Evolutionary conservation across 1,140 invertebrate genomes (phyloP).

Genomic region (Megalopta genalis): DNA sequence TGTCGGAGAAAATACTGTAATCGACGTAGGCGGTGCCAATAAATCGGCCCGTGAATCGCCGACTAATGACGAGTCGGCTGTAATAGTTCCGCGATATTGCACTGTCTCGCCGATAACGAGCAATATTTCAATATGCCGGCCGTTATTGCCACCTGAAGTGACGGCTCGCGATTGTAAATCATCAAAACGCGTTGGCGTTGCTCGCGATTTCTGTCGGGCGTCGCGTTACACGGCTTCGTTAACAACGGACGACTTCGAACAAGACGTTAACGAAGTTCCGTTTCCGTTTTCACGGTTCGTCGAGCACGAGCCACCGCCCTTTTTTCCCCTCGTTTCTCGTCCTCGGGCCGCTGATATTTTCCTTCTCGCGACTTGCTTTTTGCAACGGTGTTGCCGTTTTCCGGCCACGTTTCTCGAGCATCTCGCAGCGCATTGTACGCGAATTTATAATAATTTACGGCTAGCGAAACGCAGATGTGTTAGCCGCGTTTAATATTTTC

Average conservation of each 20-base stretch:
- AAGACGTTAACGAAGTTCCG: not conserved
- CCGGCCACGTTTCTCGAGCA: too few species aligned
- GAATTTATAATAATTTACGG: too few species aligned
- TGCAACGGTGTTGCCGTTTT: too few species aligned
- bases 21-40: constrained; percentile 39
- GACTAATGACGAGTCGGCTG: constrained; percentile 53
- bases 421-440: too few species aligned
- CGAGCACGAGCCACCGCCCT: not conserved
- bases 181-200: constrained; percentile 26
- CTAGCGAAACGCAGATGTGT: too few species aligned
- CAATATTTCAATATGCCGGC: constrained; percentile 54
- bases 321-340: too few species aligned
- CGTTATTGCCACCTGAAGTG: constrained; percentile 49
- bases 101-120: constrained; percentile 53
- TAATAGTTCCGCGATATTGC: constrained; percentile 60
- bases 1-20: constrained; percentile 44
- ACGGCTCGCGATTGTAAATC: constrained; percentile 30
- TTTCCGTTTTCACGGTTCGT: not conserved
- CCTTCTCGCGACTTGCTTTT: too few species aligned
- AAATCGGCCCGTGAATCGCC: constrained; percentile 42
- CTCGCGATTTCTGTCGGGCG: constrained; percentile 16
- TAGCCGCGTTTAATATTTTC: too few species aligned
- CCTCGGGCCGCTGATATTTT: not conserved
- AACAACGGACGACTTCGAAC: not conserved
- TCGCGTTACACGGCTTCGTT: not conserved